Conservation (phyloP, 2,113 vertebrate species). For the Tragelaphus imberbis region DNA sequence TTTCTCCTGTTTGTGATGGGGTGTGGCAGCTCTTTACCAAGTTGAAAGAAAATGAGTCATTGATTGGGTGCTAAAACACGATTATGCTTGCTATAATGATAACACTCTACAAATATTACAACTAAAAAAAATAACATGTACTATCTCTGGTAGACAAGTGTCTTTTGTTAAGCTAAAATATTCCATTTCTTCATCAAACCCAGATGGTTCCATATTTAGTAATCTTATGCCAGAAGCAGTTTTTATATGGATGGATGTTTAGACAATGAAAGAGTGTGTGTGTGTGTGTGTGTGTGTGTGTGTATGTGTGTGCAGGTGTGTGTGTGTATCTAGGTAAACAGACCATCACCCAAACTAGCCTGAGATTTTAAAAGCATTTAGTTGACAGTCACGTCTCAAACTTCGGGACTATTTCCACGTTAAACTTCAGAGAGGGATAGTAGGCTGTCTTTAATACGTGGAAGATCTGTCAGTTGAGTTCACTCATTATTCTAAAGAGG, state of each 20-base stretch:
- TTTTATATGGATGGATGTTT: neutral
- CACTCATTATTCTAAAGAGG: neutral
- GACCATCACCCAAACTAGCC: neutral
- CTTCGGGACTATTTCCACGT: neutral
- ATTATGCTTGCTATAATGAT: slow-evolving; percentile 62
- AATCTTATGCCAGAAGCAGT: neutral
- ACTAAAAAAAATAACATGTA: neutral
- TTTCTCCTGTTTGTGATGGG: slow-evolving; percentile 35
- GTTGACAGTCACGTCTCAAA: neutral
- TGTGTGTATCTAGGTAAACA: neutral
- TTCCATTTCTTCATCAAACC: slow-evolving; percentile 42
- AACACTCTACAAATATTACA: slow-evolving; percentile 11
- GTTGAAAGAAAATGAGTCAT: slow-evolving; percentile 69
- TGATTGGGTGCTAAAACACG: slow-evolving; percentile 64
- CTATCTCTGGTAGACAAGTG: slow-evolving; percentile 39
- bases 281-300: neutral
- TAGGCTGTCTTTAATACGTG: neutral
- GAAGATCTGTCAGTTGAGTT: slow-evolving; percentile 16
- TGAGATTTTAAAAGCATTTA: neutral
- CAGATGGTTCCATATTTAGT: slow-evolving; percentile 55
- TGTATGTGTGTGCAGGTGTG: neutral
- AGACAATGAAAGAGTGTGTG: neutral
- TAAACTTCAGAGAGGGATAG: neutral
- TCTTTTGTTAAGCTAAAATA: slow-evolving; percentile 44
- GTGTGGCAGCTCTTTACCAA: slow-evolving; percentile 62